Conservation (phyloP, 2,797 vertebrate genomes). For the Diglossa cyanea region DNA sequence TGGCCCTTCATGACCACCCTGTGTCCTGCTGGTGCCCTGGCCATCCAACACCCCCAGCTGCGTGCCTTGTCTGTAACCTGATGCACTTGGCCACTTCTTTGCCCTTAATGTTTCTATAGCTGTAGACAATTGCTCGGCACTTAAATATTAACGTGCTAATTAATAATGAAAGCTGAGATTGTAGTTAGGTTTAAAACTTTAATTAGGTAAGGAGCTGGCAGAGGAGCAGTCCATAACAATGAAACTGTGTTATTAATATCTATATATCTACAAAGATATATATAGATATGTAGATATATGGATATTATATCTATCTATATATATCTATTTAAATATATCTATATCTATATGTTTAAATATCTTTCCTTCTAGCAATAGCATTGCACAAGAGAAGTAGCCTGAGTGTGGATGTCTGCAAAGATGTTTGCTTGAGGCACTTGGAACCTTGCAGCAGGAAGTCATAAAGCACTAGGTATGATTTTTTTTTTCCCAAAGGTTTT, state of each 20-base stretch:
- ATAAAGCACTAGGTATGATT: background rate
- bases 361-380: background rate
- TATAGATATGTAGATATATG: too few relatives aligned
- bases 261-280: background rate
- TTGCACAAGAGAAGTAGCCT: background rate
- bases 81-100: background rate
- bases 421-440: background rate
- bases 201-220: background rate
- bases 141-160: conserved; percentile 1
- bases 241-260: background rate
- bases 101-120: background rate
- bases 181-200: background rate
- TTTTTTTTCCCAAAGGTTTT: background rate
- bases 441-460: background rate
- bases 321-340: background rate
- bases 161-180: conserved; percentile 35
- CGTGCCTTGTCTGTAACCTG: background rate
- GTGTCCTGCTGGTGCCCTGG: background rate
- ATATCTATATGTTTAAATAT: background rate
- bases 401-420: background rate
- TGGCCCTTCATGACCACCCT: background rate
- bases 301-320: too few relatives aligned
- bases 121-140: background rate
- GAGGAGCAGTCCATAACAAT: background rate
- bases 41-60: background rate